Base-by-base conservation (phyloP, 1,140 invertebrate genomes). In the Oedothorax gibbosus region DNA sequence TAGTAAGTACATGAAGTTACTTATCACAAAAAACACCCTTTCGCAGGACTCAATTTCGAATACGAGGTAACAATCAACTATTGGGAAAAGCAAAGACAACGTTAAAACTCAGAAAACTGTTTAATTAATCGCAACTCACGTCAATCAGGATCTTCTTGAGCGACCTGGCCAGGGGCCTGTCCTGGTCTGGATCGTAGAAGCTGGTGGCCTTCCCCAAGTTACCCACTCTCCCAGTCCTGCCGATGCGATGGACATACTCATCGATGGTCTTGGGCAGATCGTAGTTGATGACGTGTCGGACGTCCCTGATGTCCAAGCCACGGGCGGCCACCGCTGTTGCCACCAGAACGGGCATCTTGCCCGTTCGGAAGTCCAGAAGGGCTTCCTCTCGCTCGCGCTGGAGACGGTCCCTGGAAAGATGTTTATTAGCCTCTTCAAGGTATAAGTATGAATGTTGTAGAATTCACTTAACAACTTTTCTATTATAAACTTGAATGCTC, bases 191-290 rank as follows among this genome's bases (percentile, higher is more conserved):
- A 89, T 96, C 94, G 89, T 92, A 98, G 90, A 98, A 98, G 10
- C 95, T 96, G 0, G 95, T 96, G 0, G 97, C 96, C 88, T 93
- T 94, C 7, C 98, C 98, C 62, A 94, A 90, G 90, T 99, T 98
- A 0, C 98, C 97, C 21, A 98, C 95, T 62, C 97, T 93, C 2
- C 97, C 98, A 18, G 97, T 99, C 88, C 97, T 92, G 1, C 98
- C 98, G 88, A 99, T 98, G 66, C 97, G 92, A 91, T 99, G 98
- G 7, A 98, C 96, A 89, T 99, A 99, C 83, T 98, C 96, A 85
- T 98, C 96, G 83, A 98, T 95, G 49, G 92, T 91, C 79, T 93
- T 94, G 0, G 97, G 97, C 86, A 99, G 88, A 89, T 99, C 97
- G 88, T 94, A 99, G 89, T 99, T 99, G 7, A 99, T 93, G 0